Conservation (phyloP, 1,140 invertebrate genomes). For the Gryllus bimaculatus region DNA sequence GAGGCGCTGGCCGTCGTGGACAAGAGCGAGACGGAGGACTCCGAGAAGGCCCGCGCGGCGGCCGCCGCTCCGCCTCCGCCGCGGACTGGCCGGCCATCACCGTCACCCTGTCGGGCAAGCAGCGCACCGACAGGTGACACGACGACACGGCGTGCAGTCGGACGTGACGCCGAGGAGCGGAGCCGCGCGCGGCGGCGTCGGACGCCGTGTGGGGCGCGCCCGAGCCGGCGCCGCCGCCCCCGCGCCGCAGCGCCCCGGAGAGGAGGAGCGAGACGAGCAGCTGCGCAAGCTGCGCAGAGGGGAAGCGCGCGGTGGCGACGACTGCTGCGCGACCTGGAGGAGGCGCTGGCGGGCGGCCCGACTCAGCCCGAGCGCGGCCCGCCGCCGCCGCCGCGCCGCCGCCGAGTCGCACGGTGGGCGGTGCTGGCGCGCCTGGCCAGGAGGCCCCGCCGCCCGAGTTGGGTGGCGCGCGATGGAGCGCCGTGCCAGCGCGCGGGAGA, state of each 20-base stretch:
- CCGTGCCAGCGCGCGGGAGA: conserved; percentile 38
- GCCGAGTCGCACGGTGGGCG: conserved; percentile 33
- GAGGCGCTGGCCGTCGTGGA: conserved; percentile 29
- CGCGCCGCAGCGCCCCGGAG: too few relatives aligned
- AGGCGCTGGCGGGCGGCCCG: conserved; percentile 30
- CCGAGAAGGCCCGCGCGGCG: conserved; percentile 36
- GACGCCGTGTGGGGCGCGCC: conserved; percentile 55
- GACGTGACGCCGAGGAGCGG: conserved; percentile 33
- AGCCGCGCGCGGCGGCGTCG: conserved; percentile 16
- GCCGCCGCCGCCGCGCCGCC: conserved; percentile 23
- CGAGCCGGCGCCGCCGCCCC: conserved; percentile 33
- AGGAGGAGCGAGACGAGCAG: background rate
- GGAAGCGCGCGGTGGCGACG: conserved; percentile 39
- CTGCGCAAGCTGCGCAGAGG: conserved; percentile 25
- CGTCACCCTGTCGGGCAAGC: conserved; percentile 24
- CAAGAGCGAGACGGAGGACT: conserved; percentile 41
- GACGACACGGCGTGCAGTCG: conserved; percentile 45
- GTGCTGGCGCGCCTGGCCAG: conserved; percentile 37
- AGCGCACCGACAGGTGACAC: conserved; percentile 22
- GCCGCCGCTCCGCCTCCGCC: conserved; percentile 31
- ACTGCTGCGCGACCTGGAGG: conserved; percentile 44
- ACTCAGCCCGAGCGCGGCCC: conserved; percentile 20
- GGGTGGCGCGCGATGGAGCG: conserved; percentile 39
- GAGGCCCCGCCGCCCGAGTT: conserved; percentile 37
- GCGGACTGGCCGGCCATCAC: conserved; percentile 23